Evolutionary conservation across 53 echinoderm and acorn worm genomes (phyloP).

Genomic region (Luidia sarsii): DNA sequence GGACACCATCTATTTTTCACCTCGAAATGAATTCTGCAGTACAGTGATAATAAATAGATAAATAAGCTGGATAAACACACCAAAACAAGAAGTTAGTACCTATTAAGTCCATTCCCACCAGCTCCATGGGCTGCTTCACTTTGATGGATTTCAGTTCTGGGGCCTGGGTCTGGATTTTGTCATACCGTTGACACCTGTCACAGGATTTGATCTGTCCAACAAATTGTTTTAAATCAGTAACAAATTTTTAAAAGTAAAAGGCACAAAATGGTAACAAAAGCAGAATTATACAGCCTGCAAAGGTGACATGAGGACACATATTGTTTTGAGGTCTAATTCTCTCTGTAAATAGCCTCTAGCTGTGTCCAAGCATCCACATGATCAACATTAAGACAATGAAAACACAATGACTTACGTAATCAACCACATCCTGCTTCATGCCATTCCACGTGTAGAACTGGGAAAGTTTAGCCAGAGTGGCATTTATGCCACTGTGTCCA

Average conservation of each 20-base stretch:
- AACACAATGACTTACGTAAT: neutral
- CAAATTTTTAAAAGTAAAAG: neutral
- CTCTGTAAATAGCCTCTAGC: too few species aligned
- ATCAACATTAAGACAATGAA: neutral
- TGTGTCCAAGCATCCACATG: neutral
- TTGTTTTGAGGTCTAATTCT: neutral
- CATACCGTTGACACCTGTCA: neutral
- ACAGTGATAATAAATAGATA: neutral
- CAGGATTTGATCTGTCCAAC: slow-evolving; percentile 12
- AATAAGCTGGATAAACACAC: too few species aligned
- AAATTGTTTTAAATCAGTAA: too few species aligned
- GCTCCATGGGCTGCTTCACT: neutral
- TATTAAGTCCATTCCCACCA: neutral
- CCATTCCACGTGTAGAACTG: too few species aligned
- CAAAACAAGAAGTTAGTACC: too few species aligned
- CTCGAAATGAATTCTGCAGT: too few species aligned
- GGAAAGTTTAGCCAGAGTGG: too few species aligned
- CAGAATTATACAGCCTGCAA: too few species aligned
- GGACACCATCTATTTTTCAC: too few species aligned
- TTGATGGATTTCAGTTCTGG: neutral
- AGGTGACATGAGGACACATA: neutral
- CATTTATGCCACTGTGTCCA: too few species aligned
- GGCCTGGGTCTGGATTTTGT: neutral
- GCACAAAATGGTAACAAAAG: neutral
- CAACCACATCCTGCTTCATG: neutral